A percentile compares a stretch with the other conserved stretches of the same genome.
phyloP scores from a whole-genome alignment of 2,113 vertebrate species.

The Serinus canaria region DNA sequence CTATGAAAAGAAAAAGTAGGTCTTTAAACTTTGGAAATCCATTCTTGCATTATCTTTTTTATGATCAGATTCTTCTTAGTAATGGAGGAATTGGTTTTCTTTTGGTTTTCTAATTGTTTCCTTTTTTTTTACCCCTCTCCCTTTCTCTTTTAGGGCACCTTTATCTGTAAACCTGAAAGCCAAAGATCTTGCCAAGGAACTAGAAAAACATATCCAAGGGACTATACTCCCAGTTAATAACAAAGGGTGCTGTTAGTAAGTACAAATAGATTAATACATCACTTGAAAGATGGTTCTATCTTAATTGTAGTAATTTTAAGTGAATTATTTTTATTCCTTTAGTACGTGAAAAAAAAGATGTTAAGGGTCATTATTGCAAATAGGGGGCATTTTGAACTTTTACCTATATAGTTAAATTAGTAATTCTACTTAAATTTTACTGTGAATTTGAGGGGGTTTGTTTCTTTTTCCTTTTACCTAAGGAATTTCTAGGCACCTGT shows the following conservation, averaged over 20 bases:
- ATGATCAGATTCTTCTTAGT: neutral
- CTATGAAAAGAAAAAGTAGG: constrained; percentile 84
- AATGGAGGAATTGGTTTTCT: neutral
- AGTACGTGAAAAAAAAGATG: neutral
- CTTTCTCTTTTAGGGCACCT: constrained; percentile 71
- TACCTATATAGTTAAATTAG: neutral
- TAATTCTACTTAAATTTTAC: neutral
- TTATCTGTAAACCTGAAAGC: constrained; percentile 79
- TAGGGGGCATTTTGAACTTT: neutral
- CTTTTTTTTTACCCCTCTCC: neutral
- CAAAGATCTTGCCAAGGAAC: constrained; percentile 75
- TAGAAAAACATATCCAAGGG: constrained; percentile 80
- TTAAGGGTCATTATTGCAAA: neutral
- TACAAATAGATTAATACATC: neutral
- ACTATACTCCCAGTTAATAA: constrained; percentile 77
- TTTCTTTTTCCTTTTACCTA: neutral
- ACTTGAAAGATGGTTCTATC: neutral
- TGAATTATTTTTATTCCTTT: neutral
- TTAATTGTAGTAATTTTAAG: neutral
- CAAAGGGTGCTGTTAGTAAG: constrained; percentile 88
- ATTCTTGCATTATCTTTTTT: neutral
- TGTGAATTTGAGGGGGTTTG: neutral
- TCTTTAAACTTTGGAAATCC: neutral
- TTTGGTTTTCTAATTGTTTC: neutral
- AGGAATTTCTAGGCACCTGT: neutral